Base-by-base conservation (phyloP, 37 sponge, comb jelly and placozoan genomes). In the Haliclona indistincta region DNA sequence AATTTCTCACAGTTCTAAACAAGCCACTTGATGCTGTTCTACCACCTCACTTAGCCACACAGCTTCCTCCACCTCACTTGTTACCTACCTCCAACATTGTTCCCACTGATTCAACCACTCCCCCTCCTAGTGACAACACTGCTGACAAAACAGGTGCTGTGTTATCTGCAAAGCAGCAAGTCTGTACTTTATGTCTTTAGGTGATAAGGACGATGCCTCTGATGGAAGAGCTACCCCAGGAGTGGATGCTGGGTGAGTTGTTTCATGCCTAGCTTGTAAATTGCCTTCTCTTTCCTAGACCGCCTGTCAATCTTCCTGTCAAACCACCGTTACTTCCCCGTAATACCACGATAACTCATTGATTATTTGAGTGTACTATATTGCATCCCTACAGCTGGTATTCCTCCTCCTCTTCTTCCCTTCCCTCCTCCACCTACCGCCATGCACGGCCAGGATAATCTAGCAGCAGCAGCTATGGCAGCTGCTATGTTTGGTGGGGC, bases 141-240 rank as follows among this genome's bases (percentile, higher is more conserved):
- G n/a, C n/a, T n/a, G n/a, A n/a, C n/a, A n/a, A n/a, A n/a, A n/a
- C n/a, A n/a, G n/a, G n/a, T n/a, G n/a, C n/a, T n/a, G n/a, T n/a
- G n/a, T n/a, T n/a, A n/a, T n/a, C n/a, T n/a, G n/a, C n/a, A n/a
- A n/a, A n/a, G n/a, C n/a, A n/a, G n/a, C n/a, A n/a, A n/a, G n/a
- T n/a, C n/a, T n/a, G n/a, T n/a, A n/a, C n/a, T n/a, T n/a, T n/a
- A n/a, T n/a, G n/a, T n/a, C n/a, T n/a, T n/a, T n/a, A n/a, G n/a
- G n/a, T n/a, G 49, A 68, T 7, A 43, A 68, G 22, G 71, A 83
- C 35, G 58, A 77, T 54, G 72, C 52, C 22, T 74, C 75, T 15
- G 84, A 83, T 68, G 84, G 84, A 54, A 58, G 77, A 28, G 63
- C 84, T 43, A 84, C 84, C 55, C 84, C 84, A 25, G 84, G 70